These are phyloP conservation scores for Anguilla marmorata DNA, from an alignment of 2,797 vertebrate genomes.

Conservation along the genomic window DNA sequence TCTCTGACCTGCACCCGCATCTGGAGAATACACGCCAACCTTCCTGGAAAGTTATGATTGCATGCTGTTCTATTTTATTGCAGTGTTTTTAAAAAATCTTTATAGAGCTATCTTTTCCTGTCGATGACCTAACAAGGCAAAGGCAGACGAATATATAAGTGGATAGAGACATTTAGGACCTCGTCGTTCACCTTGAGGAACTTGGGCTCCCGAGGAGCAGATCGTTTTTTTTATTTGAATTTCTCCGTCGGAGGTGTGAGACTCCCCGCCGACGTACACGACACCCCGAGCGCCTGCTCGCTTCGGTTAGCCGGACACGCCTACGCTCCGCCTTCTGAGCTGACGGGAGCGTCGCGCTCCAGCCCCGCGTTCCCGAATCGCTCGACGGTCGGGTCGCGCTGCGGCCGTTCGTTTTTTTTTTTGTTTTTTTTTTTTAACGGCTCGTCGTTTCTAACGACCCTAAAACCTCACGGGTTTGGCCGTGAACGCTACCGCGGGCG, in stretches of 20 bases:
- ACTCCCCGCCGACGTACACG: not conserved
- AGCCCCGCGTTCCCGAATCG: not conserved
- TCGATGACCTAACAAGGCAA: not conserved
- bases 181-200: not conserved
- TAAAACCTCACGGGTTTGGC: not conserved
- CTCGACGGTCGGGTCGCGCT: not conserved
- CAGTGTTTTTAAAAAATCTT: not conserved
- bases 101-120: not conserved
- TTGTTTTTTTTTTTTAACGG: not conserved
- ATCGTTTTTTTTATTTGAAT: not conserved
- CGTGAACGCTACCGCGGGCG: not conserved
- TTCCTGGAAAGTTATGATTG: not conserved
- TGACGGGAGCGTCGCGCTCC: not conserved
- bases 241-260: not conserved
- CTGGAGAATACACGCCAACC: not conserved
- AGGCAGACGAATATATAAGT: not conserved
- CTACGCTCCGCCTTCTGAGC: not conserved
- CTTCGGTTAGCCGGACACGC: not conserved
- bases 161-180: not conserved
- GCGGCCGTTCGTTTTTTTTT: not conserved
- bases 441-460: not conserved
- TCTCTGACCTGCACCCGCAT: not conserved
- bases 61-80: not conserved
- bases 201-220: not conserved
- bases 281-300: not conserved